These are phyloP conservation scores for Ceryle rudis DNA, from an alignment of 2,797 vertebrate species.

Conservation along the genomic window DNA sequence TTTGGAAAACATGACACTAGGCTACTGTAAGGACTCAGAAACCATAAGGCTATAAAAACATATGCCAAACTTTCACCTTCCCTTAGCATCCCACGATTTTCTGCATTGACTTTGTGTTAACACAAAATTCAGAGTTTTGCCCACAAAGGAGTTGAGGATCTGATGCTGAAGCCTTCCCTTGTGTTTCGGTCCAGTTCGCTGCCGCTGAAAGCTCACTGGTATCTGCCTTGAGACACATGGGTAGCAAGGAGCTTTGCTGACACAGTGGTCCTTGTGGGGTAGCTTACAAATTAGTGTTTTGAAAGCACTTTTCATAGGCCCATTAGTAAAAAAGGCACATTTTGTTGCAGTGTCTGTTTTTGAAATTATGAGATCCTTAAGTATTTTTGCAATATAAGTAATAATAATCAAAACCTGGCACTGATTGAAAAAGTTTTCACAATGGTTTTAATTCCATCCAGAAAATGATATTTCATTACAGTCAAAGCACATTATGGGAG, in stretches of 20 bases:
- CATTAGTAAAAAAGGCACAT: not conserved
- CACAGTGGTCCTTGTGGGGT: not conserved
- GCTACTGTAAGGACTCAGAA: not conserved
- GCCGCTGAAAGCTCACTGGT: not conserved
- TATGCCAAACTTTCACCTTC: not conserved
- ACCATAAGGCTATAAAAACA: not conserved
- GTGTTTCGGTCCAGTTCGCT: not conserved
- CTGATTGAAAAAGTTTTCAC: not conserved
- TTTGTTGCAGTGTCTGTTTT: not conserved
- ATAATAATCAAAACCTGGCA: not conserved
- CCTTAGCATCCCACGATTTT: not conserved
- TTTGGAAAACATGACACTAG: not conserved
- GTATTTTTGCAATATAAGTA: not conserved
- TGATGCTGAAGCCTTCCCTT: not conserved
- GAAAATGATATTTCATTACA: not conserved
- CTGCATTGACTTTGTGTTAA: not conserved
- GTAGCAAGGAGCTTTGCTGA: not conserved
- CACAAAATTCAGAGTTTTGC: not conserved
- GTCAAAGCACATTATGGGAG: not conserved
- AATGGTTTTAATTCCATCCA: not conserved
- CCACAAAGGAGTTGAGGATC: not conserved
- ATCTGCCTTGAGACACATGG: fast-evolving
- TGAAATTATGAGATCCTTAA: not conserved
- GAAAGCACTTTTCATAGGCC: not conserved
- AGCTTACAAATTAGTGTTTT: not conserved